Evolutionary conservation across 2,888 invertebrate species (phyloP), one percentile per base, ranked within the genome.

Genomic region (Hyalella azteca): DNA sequence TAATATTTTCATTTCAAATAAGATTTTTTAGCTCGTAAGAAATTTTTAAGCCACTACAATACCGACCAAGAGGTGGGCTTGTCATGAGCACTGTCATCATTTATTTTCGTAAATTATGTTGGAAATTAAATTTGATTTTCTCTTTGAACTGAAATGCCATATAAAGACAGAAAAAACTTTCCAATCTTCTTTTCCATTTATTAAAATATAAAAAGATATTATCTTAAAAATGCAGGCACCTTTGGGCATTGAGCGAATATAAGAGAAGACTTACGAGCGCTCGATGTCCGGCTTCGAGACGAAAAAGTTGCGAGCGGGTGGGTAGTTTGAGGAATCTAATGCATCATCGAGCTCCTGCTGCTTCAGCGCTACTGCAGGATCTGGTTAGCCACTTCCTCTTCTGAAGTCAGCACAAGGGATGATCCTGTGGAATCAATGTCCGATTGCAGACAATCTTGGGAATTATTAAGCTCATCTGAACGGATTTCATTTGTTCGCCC

Each of bases 211-310:
- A 15, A 49, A 4, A 49, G 15, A 49, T 4, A 49, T 49, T 15
- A 11, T 15, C 15, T 7, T 15, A 45, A 45, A 15, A 2, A 19
- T 22, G 54, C 26, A 1, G 26, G 2, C 26, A 86, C 95, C 86
- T 88, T 95, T 95, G 0, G 95, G 95, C 90, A 95, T 90, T 48
- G 88, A 88, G 82, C 90, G 89, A 15, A 95, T 90, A 9, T 93
- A 89, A 85, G 90, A 87, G 86, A 92, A 94, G 0, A 94, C 91
- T 82, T 90, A 89, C 0, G 93, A 93, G 0, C 89, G 85, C 7
- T 90, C 88, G 60, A 94, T 92, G 22, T 88, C 87, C 1, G 89
- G 86, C 86, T 91, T 91, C 2, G 91, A 91, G 1, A 89, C 87
- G 86, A 94, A 91, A 85, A 93, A 92, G 86, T 93, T 93, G 36